These are phyloP conservation scores for Esox niger DNA, from an alignment of 2,113 vertebrate species.

Conservation along the genomic window DNA sequence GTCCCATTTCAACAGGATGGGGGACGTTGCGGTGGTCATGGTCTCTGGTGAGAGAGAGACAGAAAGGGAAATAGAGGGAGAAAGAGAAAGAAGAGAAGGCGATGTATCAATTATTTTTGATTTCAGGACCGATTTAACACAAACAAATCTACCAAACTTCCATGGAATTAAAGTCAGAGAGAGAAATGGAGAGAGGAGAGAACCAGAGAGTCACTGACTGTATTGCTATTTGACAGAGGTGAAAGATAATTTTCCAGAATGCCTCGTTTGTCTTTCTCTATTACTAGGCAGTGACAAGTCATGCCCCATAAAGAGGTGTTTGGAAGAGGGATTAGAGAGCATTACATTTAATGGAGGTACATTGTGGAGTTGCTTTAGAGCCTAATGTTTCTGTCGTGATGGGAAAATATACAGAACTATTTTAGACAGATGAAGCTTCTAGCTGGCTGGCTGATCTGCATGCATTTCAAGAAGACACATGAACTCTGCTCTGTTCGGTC, in stretches of 20 bases:
- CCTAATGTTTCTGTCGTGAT: background rate
- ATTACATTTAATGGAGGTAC: constrained; percentile 22
- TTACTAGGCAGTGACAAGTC: background rate
- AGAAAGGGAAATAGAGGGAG: background rate
- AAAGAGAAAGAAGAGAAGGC: background rate
- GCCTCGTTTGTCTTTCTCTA: background rate
- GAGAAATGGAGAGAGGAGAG: background rate
- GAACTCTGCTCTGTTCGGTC: background rate
- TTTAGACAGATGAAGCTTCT: background rate
- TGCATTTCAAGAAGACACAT: background rate
- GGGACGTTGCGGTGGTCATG: constrained; percentile 81
- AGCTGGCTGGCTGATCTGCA: background rate
- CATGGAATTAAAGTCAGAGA: background rate
- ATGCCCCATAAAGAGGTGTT: constrained; percentile 23
- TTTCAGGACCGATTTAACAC: no score
- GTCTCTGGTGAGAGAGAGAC: constrained; percentile 59
- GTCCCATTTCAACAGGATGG: constrained; percentile 82
- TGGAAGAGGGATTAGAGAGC: constrained; percentile 14
- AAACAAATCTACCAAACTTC: no score
- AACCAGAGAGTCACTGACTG: background rate
- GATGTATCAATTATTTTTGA: no score
- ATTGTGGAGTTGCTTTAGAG: constrained; percentile 12
- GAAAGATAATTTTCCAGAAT: background rate
- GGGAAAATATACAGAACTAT: background rate
- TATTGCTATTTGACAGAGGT: background rate